Evolutionary conservation across 2,888 invertebrate species (phyloP).

Genomic region (Rhamnusium bicolor): DNA sequence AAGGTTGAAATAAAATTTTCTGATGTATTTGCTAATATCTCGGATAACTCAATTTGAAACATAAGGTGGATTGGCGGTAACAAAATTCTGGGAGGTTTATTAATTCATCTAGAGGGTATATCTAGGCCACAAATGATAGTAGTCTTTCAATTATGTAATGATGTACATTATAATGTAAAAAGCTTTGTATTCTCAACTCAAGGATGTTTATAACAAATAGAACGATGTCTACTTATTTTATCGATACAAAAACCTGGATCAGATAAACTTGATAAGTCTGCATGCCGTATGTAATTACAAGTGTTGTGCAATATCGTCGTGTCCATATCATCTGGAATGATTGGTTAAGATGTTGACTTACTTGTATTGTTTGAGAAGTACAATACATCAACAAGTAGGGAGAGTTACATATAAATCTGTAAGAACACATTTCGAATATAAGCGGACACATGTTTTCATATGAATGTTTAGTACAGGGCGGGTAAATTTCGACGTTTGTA

Average conservation of each 20-base stretch:
- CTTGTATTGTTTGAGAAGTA: background rate
- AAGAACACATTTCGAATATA: too few species aligned
- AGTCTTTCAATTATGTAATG: background rate
- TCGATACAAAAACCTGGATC: background rate
- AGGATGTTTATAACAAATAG: background rate
- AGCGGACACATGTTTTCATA: too few species aligned
- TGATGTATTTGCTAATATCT: too few species aligned
- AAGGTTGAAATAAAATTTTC: too few species aligned
- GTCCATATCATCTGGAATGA: background rate
- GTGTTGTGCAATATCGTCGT: background rate
- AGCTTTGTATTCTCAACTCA: background rate
- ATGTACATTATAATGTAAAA: background rate
- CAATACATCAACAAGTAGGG: background rate
- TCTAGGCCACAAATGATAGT: background rate
- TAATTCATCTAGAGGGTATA: background rate
- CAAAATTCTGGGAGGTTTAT: background rate
- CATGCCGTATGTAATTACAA: background rate
- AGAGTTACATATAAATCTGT: too few species aligned
- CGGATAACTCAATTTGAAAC: too few species aligned
- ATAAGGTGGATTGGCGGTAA: too few species aligned
- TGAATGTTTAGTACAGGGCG: too few species aligned
- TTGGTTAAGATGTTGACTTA: background rate
- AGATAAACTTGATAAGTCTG: background rate
- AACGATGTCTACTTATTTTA: background rate
- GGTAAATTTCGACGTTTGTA: too few species aligned